phyloP scores from a whole-genome alignment of 2,888 invertebrate species.

The Drosophila nr. perissopoda region DNA sequence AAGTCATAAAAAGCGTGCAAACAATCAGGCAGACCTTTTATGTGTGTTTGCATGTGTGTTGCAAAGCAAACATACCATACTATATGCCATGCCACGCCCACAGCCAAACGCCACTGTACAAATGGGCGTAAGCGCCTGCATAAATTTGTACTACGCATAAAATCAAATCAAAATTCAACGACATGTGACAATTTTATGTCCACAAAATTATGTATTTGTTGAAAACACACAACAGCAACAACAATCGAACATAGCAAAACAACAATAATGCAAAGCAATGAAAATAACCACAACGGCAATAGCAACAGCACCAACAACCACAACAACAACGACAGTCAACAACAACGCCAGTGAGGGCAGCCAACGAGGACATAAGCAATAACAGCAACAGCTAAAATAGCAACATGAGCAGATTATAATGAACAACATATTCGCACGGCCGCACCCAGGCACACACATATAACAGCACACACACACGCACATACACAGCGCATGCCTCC shows the following conservation, averaged over 20 bases:
- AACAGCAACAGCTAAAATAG: conserved; percentile 78
- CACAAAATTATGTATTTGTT: conserved; percentile 81
- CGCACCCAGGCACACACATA: conserved; percentile 60
- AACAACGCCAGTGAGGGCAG: conserved; percentile 47
- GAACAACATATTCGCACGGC: conserved; percentile 81
- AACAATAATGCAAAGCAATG: conserved; percentile 75
- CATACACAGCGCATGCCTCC: conserved; percentile 8
- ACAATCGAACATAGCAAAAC: conserved; percentile 64
- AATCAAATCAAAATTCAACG: conserved; percentile 81
- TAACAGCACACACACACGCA: conserved; percentile 12
- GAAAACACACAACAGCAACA: conserved; percentile 69
- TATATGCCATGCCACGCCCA: conserved; percentile 37
- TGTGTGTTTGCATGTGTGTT: conserved; percentile 29
- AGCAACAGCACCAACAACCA: conserved; percentile 45
- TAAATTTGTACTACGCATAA: conserved; percentile 78
- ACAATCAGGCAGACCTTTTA: conserved; percentile 42
- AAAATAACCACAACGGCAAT: conserved; percentile 74
- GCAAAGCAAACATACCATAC: conserved; percentile 35
- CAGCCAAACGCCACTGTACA: conserved; percentile 13
- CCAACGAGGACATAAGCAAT: conserved; percentile 71
- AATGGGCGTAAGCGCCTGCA: conserved; percentile 68
- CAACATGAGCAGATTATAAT: conserved; percentile 80
- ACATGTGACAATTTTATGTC: conserved; percentile 81
- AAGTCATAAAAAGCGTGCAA: conserved; percentile 70
- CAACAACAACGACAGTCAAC: conserved; percentile 39